Conservation (phyloP, 1,140 invertebrate species). For the Conus betulinus region DNA sequence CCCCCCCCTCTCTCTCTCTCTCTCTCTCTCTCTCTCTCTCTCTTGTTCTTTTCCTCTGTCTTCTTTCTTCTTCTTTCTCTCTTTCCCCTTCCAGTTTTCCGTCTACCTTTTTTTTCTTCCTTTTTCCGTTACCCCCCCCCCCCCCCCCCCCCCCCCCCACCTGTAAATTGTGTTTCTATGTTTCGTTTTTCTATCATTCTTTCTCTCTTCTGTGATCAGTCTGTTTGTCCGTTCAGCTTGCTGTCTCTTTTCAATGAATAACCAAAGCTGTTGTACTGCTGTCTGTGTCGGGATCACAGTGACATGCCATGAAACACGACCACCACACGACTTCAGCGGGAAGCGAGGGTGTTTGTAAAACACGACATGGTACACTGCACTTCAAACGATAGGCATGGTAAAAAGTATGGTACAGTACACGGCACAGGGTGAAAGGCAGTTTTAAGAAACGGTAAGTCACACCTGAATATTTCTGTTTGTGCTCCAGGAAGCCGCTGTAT, state of each 20-base stretch:
- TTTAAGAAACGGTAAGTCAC: background rate
- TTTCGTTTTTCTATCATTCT: background rate
- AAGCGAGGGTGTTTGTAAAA: too few species aligned
- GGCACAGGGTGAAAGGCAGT: too few species aligned
- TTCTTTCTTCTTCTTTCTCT: background rate
- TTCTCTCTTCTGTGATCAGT: background rate
- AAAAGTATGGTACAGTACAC: too few species aligned
- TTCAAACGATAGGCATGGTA: too few species aligned
- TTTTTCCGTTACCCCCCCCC: too few species aligned
- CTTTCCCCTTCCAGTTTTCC: background rate
- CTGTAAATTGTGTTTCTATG: background rate
- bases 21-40: background rate
- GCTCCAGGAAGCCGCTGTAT: background rate
- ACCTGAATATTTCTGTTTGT: background rate
- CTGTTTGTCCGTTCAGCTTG: background rate
- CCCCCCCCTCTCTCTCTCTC: background rate
- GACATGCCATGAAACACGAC: too few species aligned
- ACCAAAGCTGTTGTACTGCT: too few species aligned
- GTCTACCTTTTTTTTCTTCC: background rate
- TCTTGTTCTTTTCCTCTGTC: background rate
- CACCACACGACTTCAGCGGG: too few species aligned
- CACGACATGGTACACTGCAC: too few species aligned
- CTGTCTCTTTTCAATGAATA: too few species aligned
- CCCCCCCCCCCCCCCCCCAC: too few species aligned
- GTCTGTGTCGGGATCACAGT: too few species aligned